Percentiles rank a stretch among this genome's conserved stretches.
Evolutionary conservation across 1,140 invertebrate genomes (phyloP).

Genomic region (Formica exsecta): DNA sequence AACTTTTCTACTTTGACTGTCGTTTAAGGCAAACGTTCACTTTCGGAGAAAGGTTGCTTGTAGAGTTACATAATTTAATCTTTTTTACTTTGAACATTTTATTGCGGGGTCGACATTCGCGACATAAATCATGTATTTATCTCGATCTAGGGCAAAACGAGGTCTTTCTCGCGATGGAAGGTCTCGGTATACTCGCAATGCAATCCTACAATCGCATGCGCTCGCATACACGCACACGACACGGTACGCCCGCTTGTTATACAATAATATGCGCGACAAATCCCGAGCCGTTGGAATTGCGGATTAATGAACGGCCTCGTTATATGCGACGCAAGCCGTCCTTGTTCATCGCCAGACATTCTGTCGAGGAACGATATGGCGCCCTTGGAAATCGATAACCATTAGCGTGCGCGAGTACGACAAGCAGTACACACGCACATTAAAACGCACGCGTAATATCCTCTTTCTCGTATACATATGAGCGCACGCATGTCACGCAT

Average conservation of each 20-base stretch:
- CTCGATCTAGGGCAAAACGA: not conserved
- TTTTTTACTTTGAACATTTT: constrained; percentile 16
- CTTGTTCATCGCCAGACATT: constrained; percentile 64
- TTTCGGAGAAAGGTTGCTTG: constrained; percentile 20
- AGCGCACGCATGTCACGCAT: not conserved
- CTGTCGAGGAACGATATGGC: constrained; percentile 28
- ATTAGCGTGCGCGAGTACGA: constrained; percentile 42
- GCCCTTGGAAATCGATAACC: constrained; percentile 61
- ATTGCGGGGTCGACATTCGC: not conserved
- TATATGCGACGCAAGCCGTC: constrained; percentile 34
- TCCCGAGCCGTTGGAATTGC: constrained; percentile 61
- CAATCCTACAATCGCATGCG: not conserved
- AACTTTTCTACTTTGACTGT: not conserved
- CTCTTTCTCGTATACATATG: too few species aligned
- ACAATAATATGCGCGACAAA: constrained; percentile 71
- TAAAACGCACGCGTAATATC: not conserved
- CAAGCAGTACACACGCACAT: not conserved
- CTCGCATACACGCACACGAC: not conserved
- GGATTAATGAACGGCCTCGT: constrained; percentile 71
- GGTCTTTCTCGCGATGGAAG: not conserved
- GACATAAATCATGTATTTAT: not conserved
- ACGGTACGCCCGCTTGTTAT: constrained; percentile 41
- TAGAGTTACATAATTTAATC: constrained; percentile 50
- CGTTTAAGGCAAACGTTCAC: not conserved
- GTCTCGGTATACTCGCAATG: not conserved